Conservation (phyloP, 2,113 vertebrate genomes). For the Melozone crissalis region DNA sequence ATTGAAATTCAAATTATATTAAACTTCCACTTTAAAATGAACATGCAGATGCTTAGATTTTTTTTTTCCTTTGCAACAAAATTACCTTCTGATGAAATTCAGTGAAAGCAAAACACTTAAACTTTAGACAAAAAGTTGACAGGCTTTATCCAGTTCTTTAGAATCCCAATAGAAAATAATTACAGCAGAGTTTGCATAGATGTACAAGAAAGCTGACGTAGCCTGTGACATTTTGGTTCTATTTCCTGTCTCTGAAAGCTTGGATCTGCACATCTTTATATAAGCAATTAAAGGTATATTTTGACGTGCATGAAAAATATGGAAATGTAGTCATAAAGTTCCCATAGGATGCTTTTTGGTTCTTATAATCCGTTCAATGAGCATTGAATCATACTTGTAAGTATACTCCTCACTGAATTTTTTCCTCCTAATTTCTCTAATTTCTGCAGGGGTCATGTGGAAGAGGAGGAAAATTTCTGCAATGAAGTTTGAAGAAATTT, state of each 20-base stretch:
- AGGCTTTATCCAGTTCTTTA: not conserved
- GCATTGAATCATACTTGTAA: not conserved
- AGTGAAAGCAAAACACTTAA: conserved; percentile 25
- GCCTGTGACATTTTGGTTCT: not conserved
- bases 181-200: not conserved
- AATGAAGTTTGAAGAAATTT: not conserved
- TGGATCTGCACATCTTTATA: not conserved
- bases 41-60: not conserved
- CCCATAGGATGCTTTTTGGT: not conserved
- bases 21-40: conserved; percentile 31
- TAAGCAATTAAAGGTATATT: conserved; percentile 7
- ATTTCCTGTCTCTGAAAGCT: not conserved
- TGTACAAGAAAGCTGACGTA: not conserved
- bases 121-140: conserved; percentile 9
- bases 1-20: conserved; percentile 55
- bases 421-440: not conserved
- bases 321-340: not conserved
- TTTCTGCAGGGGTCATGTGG: not conserved
- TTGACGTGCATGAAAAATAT: not conserved
- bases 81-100: conserved; percentile 54
- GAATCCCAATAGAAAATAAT: conserved; percentile 19
- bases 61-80: not conserved
- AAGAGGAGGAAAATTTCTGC: not conserved
- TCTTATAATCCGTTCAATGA: not conserved
- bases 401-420: not conserved